Evolutionary conservation across 2,888 invertebrate species (phyloP), one percentile per base, ranked within the genome.

Genomic region (Pseudolycoriella hygida): DNA sequence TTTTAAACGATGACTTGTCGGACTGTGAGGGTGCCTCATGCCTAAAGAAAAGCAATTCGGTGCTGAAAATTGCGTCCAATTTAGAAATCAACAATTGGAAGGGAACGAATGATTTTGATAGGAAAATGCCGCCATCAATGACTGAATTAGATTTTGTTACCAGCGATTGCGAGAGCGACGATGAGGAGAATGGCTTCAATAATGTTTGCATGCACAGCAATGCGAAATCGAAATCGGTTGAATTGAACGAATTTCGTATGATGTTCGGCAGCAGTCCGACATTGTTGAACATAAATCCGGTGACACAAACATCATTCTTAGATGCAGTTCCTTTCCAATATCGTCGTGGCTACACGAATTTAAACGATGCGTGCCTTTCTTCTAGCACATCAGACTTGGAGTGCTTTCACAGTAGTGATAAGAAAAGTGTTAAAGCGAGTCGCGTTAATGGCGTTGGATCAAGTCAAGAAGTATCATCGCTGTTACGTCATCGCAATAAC

Each of bases 251-350:
- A 32, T 51, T 50, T 48, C 51, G 52, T 20, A 49, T 50, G 50
- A 50, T 50, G 50, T 53, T 53, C 20, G 51, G 53, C 19, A 53
- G 53, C 42, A 52, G 52, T 47, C 53, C 53, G n/a, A 51, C 51
- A 14, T 44, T 53, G 19, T 42, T 52, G 18, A 51, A 50, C 43
- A 40, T 41, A 19, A 45, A 50, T 42, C 48, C 50, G 15, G 46
- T 50, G 17, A 42, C 50, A 19, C 50, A 50, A 45, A 46, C 50
- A 20, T 50, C 52, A 37, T 50, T 51, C 40, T 47, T 53, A 32
- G 52, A 53, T 44, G 52, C 52, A 20, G 50, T 53, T 37, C 53
- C 53, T 18, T 51, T 51, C 40, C 51, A 53, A 44, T 53, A 53
- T 49, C 49, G 53, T 15, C 47, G 53, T 37, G 53, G 53, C 15